Evolutionary conservation across 1,140 invertebrate species (phyloP).

Genomic region (Mycetomoellerius zeteki): DNA sequence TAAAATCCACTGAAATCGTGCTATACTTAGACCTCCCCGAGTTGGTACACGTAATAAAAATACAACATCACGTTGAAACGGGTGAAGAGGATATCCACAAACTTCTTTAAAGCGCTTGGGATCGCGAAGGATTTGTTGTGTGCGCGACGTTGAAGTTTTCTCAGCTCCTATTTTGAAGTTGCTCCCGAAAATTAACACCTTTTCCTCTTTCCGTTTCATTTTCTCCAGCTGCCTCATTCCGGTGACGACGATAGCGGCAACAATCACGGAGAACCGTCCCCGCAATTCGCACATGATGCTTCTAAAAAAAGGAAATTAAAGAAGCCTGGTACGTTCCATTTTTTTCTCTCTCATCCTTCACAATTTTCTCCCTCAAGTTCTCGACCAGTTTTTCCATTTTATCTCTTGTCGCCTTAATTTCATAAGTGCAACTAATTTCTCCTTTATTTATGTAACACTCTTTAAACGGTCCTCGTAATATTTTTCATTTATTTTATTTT

Average conservation of each 20-base stretch:
- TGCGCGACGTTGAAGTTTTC: neutral
- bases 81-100: neutral
- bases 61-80: neutral
- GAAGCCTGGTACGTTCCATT: neutral
- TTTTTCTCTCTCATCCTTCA: neutral
- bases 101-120: constrained; percentile 7
- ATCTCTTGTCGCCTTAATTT: neutral
- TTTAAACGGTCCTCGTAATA: neutral
- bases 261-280: neutral
- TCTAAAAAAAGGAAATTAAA: constrained; percentile 2
- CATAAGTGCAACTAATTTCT: constrained; percentile 24
- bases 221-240: neutral
- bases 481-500: constrained; percentile 20
- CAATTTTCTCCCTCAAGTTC: neutral
- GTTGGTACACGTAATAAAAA: constrained; percentile 22
- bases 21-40: neutral
- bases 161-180: neutral
- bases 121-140: neutral
- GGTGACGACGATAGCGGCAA: neutral
- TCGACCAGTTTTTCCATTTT: neutral
- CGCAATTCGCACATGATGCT: neutral
- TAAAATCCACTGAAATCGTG: neutral
- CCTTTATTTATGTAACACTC: constrained; percentile 12
- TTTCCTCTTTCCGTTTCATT: neutral
- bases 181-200: constrained; percentile 11